Percentiles rank a stretch among this genome's conserved stretches.
Evolutionary conservation across 2,888 invertebrate genomes (phyloP).

Genomic region (Epinotia ramella): DNA sequence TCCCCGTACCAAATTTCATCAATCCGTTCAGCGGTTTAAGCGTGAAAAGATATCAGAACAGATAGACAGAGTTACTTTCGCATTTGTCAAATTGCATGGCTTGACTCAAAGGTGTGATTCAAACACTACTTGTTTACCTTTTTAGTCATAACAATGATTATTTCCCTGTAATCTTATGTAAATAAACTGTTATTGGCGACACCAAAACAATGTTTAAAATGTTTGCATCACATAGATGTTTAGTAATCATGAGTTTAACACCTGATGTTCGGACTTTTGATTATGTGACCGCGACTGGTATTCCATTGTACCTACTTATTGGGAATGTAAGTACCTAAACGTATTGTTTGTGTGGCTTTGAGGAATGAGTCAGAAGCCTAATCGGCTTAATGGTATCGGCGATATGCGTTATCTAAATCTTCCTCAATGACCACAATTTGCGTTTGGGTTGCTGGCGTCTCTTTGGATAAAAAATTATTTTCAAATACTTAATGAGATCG

Average conservation of each 20-base stretch:
- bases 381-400: background rate
- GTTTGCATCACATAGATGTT: background rate
- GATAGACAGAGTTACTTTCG: too few species aligned
- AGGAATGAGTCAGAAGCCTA: background rate
- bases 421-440: background rate
- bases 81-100: too few species aligned
- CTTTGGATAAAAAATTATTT: constrained; percentile 8
- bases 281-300: background rate
- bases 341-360: background rate
- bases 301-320: background rate
- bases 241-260: background rate
- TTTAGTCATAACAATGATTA: too few species aligned
- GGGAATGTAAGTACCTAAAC: background rate
- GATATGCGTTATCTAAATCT: background rate
- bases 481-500: constrained; percentile 9
- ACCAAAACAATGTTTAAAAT: background rate
- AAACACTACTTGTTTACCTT: too few species aligned
- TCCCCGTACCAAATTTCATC: too few species aligned
- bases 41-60: too few species aligned
- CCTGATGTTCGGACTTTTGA: background rate
- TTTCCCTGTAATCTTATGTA: too few species aligned
- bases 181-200: background rate
- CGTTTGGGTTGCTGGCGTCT: background rate
- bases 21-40: too few species aligned
- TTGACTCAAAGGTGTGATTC: too few species aligned